These are phyloP conservation scores for Petrocephalus schoutedeni DNA, from an alignment of 2,797 vertebrate species.

Conservation along the genomic window DNA sequence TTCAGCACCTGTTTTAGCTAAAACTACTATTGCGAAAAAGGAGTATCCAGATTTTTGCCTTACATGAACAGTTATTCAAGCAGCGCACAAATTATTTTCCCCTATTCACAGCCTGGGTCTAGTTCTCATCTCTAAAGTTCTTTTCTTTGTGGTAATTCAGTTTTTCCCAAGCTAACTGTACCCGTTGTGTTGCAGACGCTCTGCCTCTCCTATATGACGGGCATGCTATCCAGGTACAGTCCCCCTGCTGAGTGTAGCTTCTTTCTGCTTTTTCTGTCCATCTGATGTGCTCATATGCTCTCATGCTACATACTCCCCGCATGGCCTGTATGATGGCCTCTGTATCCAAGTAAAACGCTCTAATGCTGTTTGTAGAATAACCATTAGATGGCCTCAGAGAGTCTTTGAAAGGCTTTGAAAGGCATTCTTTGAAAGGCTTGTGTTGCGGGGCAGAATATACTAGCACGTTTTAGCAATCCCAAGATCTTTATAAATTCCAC, in stretches of 20 bases:
- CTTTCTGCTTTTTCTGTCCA: not conserved
- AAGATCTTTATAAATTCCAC: too few species aligned
- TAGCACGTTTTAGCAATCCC: too few species aligned
- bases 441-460: too few species aligned
- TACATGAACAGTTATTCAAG: not conserved
- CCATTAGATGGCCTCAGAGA: not conserved
- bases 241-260: not conserved
- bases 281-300: constrained; percentile 17
- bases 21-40: not conserved
- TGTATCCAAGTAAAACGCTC: constrained; percentile 58
- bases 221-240: constrained; percentile 68
- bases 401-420: not conserved
- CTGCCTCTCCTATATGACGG: constrained; percentile 71
- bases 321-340: constrained; percentile 71
- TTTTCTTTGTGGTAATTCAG: not conserved
- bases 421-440: not conserved
- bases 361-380: not conserved
- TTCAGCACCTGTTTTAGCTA: not conserved
- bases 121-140: not conserved
- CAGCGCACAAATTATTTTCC: not conserved
- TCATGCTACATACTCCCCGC: constrained; percentile 57
- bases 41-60: not conserved
- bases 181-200: constrained; percentile 56
- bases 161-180: not conserved
- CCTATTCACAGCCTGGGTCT: not conserved